Evolutionary conservation across 2,797 vertebrate genomes (phyloP).

Genomic region (Sparus aurata): DNA sequence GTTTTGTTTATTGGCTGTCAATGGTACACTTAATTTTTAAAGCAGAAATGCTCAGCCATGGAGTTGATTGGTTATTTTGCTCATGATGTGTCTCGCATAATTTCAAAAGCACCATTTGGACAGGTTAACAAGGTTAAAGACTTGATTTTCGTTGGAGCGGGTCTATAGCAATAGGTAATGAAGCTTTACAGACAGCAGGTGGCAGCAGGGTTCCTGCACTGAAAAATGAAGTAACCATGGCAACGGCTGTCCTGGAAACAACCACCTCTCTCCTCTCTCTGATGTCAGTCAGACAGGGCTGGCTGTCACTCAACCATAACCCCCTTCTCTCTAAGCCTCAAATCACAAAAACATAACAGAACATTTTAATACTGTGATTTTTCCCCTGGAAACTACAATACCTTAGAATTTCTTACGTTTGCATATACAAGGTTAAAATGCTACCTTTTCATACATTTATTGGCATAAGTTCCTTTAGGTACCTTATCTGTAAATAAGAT

Average conservation of each 20-base stretch:
- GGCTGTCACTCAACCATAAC: slow-evolving; percentile 83
- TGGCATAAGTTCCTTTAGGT: slow-evolving; percentile 2
- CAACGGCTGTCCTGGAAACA: slow-evolving; percentile 87
- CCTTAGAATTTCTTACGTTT: neutral
- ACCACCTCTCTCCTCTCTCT: slow-evolving; percentile 78
- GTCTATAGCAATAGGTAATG: slow-evolving; percentile 55
- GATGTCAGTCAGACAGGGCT: slow-evolving; percentile 85
- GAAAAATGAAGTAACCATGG: slow-evolving; percentile 82
- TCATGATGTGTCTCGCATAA: too few species aligned
- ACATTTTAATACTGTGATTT: neutral
- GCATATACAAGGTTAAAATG: neutral
- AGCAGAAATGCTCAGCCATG: too few species aligned
- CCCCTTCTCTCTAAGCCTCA: slow-evolving; percentile 50
- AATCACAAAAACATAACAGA: slow-evolving; percentile 35
- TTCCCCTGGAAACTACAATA: neutral
- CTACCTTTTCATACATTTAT: neutral
- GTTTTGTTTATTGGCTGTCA: too few species aligned
- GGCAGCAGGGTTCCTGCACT: slow-evolving; percentile 74
- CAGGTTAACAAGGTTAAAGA: too few species aligned
- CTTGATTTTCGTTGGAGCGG: too few species aligned
- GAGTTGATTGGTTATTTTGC: too few species aligned
- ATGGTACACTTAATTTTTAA: too few species aligned
- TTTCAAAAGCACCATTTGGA: too few species aligned
- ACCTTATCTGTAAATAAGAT: slow-evolving; percentile 23
- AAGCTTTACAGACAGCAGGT: slow-evolving; percentile 72